Conservation (phyloP, 2,797 vertebrate genomes). For the Orientallactaga sibirica region DNA sequence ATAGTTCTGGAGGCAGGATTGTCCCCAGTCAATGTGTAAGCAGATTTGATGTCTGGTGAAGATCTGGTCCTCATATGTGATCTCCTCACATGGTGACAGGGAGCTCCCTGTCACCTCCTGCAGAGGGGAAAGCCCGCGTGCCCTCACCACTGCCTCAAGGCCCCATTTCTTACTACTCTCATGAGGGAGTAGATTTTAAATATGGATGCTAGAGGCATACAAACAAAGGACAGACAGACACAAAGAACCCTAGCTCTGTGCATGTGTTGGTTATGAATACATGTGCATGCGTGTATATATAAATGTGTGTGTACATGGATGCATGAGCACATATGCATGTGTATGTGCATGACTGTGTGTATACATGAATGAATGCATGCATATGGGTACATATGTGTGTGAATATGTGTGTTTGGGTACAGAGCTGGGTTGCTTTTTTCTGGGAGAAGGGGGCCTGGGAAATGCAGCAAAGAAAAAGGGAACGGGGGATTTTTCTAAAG, state of each 20-base stretch:
- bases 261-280: not conserved
- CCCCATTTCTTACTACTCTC: not conserved
- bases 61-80: not conserved
- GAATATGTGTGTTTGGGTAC: not conserved
- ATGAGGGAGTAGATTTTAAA: not conserved
- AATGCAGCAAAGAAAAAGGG: not conserved
- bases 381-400: too few relatives aligned
- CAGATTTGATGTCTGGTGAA: not conserved
- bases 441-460: not conserved
- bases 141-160: not conserved
- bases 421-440: not conserved
- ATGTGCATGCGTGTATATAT: not conserved
- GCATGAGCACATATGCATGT: not conserved
- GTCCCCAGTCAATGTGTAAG: too few relatives aligned
- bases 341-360: not conserved
- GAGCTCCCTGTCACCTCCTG: not conserved
- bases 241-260: not conserved
- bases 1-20: not conserved
- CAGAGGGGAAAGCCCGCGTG: not conserved
- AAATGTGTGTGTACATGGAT: not conserved
- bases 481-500: not conserved
- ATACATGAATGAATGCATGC: not conserved
- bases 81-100: not conserved
- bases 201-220: not conserved
- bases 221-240: not conserved